Evolutionary conservation across 2,797 vertebrate species (phyloP).

Genomic region (Platyrinchus mystaceus): DNA sequence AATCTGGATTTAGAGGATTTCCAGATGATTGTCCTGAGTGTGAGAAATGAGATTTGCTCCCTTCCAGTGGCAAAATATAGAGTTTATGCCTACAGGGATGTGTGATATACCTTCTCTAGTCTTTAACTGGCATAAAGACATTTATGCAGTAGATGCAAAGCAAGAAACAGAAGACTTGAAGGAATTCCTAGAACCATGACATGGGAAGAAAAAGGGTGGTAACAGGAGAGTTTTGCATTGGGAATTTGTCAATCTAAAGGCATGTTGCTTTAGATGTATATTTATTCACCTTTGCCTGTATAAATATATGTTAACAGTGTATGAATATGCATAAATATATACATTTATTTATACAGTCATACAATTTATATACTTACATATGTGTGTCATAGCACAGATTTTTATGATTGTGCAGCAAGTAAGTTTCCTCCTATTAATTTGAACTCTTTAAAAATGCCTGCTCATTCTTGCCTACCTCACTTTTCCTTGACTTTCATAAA

Average conservation of each 20-base stretch:
- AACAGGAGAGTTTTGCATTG: background rate
- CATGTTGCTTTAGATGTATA: background rate
- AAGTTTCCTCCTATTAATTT: background rate
- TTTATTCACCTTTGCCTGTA: background rate
- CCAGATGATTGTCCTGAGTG: background rate
- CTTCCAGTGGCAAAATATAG: background rate
- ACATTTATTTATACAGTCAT: background rate
- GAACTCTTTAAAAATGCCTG: background rate
- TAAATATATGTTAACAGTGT: background rate
- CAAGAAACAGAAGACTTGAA: background rate
- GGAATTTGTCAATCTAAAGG: background rate
- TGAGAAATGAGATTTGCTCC: background rate
- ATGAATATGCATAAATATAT: background rate
- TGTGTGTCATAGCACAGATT: background rate
- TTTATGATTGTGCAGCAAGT: background rate
- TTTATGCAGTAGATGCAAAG: background rate
- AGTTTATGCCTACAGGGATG: background rate
- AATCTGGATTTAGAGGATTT: background rate
- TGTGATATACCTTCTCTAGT: background rate
- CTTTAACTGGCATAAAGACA: background rate
- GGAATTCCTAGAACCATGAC: background rate
- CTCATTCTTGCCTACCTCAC: background rate
- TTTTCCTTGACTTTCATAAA: background rate
- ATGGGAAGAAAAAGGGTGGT: background rate
- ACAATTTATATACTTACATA: background rate